Evolutionary conservation across 2,797 vertebrate species (phyloP), one percentile per base, ranked within the genome.

Genomic region (Poliocrania exsul): DNA sequence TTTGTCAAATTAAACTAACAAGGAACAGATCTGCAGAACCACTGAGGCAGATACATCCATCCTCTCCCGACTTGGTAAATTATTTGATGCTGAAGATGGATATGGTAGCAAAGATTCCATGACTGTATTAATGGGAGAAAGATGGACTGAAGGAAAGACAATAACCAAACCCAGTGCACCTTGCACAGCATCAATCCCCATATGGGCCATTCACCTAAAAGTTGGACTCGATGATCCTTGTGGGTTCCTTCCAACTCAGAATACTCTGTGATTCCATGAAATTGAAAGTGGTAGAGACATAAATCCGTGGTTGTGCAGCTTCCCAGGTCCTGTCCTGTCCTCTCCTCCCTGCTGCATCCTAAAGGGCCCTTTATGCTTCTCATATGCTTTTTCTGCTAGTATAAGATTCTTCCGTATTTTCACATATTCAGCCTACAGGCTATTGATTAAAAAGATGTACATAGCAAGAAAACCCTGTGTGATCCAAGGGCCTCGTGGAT

Each of bases 301-400:
- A 62, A n/a, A 6, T 29, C 0, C 7, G 6, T 38, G 71, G 6
- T 37, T 38, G 24, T 0, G 0, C 38, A 71, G 25, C 24, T 64
- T 72, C 29, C 9, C 28, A 21, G 4, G 13, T 65, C 49, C 19
- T 81, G 7, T 78, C 15, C 35, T 86, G 12, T 81, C 26, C 23
- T 81, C 13, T 82, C 28, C 37, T 62, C 28, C 19, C 13, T 73
- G 17, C 16, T 18, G 17, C 28, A n/a, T n/a, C 37, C 42, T 62
- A 46, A 23, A 44, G 17, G 28, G n/a, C 12, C 19, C 16, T 61
- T 88, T 49, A 19, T 4, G 3, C 8, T 35, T 18, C 37, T 86
- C 40, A 8, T 31, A 69, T 90, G 35, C 1, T 47, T 73, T 54
- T 47, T 46, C 18, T 66, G 37, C 33, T 67, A 5, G 21, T 38